phyloP scores from a whole-genome alignment of 2,113 vertebrate species.

The Budorcas taxicolor region DNA sequence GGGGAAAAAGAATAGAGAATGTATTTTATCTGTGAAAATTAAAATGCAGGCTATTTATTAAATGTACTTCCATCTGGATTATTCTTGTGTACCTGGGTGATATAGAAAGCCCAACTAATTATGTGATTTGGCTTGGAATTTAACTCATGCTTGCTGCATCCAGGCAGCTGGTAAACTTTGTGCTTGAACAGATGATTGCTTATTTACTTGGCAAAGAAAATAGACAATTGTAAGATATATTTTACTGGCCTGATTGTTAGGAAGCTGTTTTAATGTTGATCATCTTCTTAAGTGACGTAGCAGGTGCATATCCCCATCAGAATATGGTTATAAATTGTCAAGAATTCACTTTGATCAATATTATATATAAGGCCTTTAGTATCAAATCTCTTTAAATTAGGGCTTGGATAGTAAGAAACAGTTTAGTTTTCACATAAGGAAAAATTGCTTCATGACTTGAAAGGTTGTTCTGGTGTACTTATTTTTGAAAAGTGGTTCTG shows the following conservation, averaged over 20 bases:
- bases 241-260: background rate
- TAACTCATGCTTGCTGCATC: background rate
- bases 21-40: background rate
- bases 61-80: background rate
- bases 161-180: background rate
- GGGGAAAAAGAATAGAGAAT: background rate
- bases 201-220: constrained; percentile 26
- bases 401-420: background rate
- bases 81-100: background rate
- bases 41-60: background rate
- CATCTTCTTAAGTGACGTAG: background rate
- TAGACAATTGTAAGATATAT: background rate
- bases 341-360: background rate
- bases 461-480: background rate
- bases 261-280: background rate
- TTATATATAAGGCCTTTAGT: background rate
- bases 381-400: background rate
- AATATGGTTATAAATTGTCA: background rate
- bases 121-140: background rate
- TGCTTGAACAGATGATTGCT: background rate
- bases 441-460: background rate
- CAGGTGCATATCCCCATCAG: background rate
- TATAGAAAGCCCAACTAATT: background rate
- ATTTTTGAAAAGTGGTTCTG: background rate
- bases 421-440: background rate